These are phyloP conservation scores for Druceiella hillmani DNA, from an alignment of 2,888 invertebrate genomes.

Conservation along the genomic window DNA sequence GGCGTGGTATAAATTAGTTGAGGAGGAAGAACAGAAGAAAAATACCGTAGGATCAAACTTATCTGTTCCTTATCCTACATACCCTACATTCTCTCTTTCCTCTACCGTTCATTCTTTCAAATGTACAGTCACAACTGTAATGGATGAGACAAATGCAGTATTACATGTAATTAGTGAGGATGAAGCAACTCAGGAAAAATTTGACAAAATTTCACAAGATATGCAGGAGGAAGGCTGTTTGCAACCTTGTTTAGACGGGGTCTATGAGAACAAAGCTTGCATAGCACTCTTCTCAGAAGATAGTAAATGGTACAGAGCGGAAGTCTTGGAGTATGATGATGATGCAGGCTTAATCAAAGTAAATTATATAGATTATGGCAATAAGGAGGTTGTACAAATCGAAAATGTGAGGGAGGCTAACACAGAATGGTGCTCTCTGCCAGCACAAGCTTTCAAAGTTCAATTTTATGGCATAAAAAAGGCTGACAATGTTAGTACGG, in stretches of 20 bases:
- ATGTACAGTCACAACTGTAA: slow-evolving; percentile 36
- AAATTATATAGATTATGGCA: slow-evolving; percentile 72
- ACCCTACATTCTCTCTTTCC: slow-evolving; percentile 23
- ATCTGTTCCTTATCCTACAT: no score
- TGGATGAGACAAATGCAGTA: slow-evolving; percentile 32
- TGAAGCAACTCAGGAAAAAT: slow-evolving; percentile 38
- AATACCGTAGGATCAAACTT: slow-evolving; percentile 26
- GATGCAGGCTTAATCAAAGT: slow-evolving; percentile 49
- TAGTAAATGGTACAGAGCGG: slow-evolving; percentile 66
- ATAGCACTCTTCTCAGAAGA: slow-evolving; percentile 57
- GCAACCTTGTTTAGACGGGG: slow-evolving; percentile 40
- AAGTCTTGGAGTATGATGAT: slow-evolving; percentile 49
- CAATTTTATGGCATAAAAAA: slow-evolving; percentile 37
- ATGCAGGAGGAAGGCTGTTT: slow-evolving; percentile 41
- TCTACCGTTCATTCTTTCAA: slow-evolving; percentile 29
- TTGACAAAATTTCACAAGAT: slow-evolving; percentile 43
- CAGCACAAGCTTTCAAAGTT: slow-evolving; percentile 48
- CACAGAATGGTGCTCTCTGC: slow-evolving; percentile 44
- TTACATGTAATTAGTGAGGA: slow-evolving; percentile 36
- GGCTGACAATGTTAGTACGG: slow-evolving; percentile 33
- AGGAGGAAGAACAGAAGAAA: slow-evolving; percentile 29
- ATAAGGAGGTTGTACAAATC: slow-evolving; percentile 48
- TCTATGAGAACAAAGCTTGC: slow-evolving; percentile 54
- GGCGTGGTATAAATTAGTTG: slow-evolving; percentile 36
- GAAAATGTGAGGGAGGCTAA: slow-evolving; percentile 45